phyloP scores from a whole-genome alignment of 2,113 vertebrate species.

The Noctilio leporinus region DNA sequence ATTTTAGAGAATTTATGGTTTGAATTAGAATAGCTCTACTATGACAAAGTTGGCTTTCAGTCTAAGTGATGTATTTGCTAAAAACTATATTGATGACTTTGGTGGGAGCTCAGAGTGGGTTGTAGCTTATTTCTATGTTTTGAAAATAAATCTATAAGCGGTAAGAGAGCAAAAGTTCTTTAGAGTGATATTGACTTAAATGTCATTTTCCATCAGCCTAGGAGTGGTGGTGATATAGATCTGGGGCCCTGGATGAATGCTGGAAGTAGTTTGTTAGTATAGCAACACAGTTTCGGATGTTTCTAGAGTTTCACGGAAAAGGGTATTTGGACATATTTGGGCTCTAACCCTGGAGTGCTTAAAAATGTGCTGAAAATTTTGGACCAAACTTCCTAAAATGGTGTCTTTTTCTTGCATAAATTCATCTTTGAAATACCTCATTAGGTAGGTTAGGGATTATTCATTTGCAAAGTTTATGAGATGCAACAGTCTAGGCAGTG shows the following conservation, averaged over 20 bases:
- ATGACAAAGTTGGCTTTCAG: conserved; percentile 27
- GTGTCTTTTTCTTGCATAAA: conserved; percentile 25
- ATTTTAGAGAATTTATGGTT: conserved; percentile 7
- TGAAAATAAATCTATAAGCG: conserved; percentile 29
- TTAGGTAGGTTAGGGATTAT: not conserved
- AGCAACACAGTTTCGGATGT: not conserved
- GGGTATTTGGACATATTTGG: not conserved
- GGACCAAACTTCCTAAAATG: conserved; percentile 4
- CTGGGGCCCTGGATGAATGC: not conserved
- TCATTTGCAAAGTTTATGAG: not conserved
- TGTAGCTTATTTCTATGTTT: not conserved
- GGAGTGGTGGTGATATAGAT: not conserved
- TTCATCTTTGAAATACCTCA: not conserved
- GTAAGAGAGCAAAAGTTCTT: conserved; percentile 24
- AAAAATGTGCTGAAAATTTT: conserved; percentile 34
- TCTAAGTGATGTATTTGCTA: not conserved
- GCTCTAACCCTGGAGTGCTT: not conserved
- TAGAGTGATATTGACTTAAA: conserved; percentile 9
- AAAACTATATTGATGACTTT: conserved; percentile 7
- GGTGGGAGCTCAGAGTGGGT: not conserved
- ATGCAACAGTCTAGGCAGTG: not conserved
- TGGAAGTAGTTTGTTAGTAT: not conserved
- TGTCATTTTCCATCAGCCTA: conserved; percentile 14
- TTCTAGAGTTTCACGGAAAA: not conserved
- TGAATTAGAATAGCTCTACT: conserved; percentile 22